phyloP scores from a whole-genome alignment of 2,888 invertebrate species.

The Cheilosia pagana region DNA sequence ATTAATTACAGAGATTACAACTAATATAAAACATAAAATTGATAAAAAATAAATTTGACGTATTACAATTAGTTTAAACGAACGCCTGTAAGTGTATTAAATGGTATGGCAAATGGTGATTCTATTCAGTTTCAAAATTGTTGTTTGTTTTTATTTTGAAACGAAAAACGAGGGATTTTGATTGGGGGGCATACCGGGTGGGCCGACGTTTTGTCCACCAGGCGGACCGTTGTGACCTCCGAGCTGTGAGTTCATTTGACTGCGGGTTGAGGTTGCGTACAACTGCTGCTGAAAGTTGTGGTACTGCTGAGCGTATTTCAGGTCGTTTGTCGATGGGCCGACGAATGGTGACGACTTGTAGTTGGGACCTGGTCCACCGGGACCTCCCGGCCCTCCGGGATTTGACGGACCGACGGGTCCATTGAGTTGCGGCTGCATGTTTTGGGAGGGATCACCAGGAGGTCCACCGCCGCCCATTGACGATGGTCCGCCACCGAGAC shows the following conservation, averaged over 20 bases:
- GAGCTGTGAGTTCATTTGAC: conserved; percentile 83
- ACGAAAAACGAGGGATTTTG: conserved; percentile 83
- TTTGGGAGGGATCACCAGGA: conserved; percentile 73
- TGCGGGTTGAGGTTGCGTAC: conserved; percentile 93
- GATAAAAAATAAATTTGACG: conserved; percentile 7
- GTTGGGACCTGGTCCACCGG: conserved; percentile 77
- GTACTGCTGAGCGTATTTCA: conserved; percentile 97
- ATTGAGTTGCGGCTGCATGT: conserved; percentile 75
- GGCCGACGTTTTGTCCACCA: conserved; percentile 77
- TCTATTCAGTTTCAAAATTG: neutral
- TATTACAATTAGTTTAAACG: conserved; percentile 7
- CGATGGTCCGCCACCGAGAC: conserved; percentile 71
- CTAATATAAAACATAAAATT: conserved; percentile 37
- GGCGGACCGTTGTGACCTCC: conserved; percentile 77
- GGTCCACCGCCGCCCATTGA: conserved; percentile 63
- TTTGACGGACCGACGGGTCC: conserved; percentile 57
- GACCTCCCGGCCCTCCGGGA: conserved; percentile 61
- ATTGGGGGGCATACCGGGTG: conserved; percentile 76
- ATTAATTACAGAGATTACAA: conserved; percentile 51
- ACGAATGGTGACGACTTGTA: conserved; percentile 87
- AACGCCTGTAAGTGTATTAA: conserved; percentile 31
- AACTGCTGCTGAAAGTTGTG: conserved; percentile 98
- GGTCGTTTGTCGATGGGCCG: conserved; percentile 93
- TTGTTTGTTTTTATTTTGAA: conserved; percentile 78
- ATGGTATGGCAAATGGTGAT: conserved; percentile 60